Evolutionary conservation across 1,140 invertebrate genomes (phyloP), one percentile per base, ranked within the genome.

Genomic region (Helicoverpa armigera): DNA sequence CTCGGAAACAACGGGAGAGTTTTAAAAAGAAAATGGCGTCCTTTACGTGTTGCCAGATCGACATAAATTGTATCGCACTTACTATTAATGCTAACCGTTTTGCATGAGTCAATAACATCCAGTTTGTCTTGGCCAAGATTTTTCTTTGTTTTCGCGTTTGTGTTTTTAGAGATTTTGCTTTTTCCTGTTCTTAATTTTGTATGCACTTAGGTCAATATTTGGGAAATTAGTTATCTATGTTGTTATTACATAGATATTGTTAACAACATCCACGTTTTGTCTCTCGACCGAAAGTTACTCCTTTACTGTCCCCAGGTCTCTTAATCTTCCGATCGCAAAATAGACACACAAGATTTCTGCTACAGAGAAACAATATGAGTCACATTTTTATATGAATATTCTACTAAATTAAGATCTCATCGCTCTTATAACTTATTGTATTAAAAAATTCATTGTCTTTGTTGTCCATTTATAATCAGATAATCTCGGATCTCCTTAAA

Each of bases 21-120:
- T 84, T 89, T 89, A 73, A 88, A 89, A 85, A 88, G 86, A 75
- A 85, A 86, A 85, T 85, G 50, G 80, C 73, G 74, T 54, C 35
- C 60, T 76, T 60, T 63, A 48, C 65, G 53, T 16, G 29, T 53
- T 73, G 60, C 75, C 74, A 72, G 56, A 72, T 53, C 80, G 51
- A 29, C 16, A 81, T 81, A 76, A 74, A 81, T 81, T 82, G 51
- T 77, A 77, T 82, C 63, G 48, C 63, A 60, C 67, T 74, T 76
- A 73, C 69, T 72, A 80, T 80, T 79, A 63, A 69, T 69, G 73
- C 35, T 77, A 61, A 82, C 56, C 23, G 60, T 73, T 82, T 82
- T 82, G 80, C 80, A 82, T 82, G 74, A 77, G 80, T 82, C 80
- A 82, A 82, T 82, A 82, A 82, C 80, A 70, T 53, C 58, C 50